Percentiles rank a stretch among this genome's conserved stretches.
Evolutionary conservation across 1,140 invertebrate species (phyloP).

Genomic region (Brachionus rubens): DNA sequence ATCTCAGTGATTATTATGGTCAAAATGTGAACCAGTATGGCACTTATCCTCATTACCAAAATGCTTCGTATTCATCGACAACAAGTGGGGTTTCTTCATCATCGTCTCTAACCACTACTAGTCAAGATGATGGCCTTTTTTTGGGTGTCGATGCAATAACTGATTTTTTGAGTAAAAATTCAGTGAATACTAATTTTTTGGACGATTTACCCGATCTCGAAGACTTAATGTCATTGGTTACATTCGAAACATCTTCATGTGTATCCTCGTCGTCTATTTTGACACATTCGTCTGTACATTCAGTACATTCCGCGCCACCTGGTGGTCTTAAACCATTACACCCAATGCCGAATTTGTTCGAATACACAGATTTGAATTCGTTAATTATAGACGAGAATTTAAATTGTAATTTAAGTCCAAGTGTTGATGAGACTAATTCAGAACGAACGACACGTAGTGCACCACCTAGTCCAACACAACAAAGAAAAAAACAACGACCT

Average conservation of each 20-base stretch:
- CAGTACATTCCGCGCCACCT: constrained; percentile 17
- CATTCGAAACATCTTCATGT: not conserved
- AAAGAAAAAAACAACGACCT: constrained; percentile 16
- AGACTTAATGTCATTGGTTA: constrained; percentile 22
- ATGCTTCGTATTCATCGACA: not conserved
- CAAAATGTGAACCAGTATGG: not conserved
- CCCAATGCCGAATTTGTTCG: constrained; percentile 1
- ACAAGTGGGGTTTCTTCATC: constrained; percentile 14
- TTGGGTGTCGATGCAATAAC: constrained; percentile 23
- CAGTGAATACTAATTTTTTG: not conserved
- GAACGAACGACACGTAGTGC: constrained; percentile 21
- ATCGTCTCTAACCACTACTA: constrained; percentile 9
- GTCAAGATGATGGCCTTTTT: constrained; percentile 24
- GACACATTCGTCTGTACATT: constrained; percentile 2
- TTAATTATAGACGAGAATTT: constrained; percentile 14
- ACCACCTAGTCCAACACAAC: constrained; percentile 27
- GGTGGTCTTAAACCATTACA: not conserved
- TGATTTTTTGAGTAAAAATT: constrained; percentile 37
- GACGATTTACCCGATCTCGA: constrained; percentile 14
- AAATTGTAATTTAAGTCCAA: not conserved
- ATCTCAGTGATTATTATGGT: not conserved
- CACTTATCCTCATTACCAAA: not conserved
- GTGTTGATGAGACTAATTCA: not conserved
- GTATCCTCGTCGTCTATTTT: not conserved
- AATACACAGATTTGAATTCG: constrained; percentile 16